Percentiles rank a stretch among this genome's conserved stretches.
phyloP scores from a whole-genome alignment of 2,113 vertebrate species.

The Pterocles orientalis region DNA sequence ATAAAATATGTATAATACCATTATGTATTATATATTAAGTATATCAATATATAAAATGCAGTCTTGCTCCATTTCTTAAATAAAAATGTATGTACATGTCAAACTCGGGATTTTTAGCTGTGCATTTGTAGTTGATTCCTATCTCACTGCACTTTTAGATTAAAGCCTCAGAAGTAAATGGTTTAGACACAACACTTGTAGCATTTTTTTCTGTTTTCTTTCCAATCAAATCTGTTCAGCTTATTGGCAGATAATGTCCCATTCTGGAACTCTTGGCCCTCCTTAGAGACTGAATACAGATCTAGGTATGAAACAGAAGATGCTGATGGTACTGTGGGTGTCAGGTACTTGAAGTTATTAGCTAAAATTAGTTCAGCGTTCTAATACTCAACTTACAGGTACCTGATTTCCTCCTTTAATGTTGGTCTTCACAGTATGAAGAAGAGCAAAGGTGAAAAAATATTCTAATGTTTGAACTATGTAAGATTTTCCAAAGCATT shows the following conservation, averaged over 20 bases:
- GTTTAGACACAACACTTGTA: background rate
- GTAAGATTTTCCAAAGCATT: background rate
- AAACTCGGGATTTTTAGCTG: background rate
- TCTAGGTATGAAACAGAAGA: background rate
- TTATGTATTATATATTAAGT: no score
- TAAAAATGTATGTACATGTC: background rate
- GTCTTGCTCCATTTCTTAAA: background rate
- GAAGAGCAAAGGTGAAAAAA: background rate
- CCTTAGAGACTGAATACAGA: background rate
- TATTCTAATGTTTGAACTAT: background rate
- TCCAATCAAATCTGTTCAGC: background rate
- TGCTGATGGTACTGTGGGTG: background rate
- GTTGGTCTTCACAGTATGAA: background rate
- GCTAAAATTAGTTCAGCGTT: background rate
- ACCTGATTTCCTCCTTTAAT: background rate
- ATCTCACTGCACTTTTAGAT: background rate
- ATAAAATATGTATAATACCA: no score
- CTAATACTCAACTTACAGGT: background rate
- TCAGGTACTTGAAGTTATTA: background rate
- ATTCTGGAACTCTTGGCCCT: background rate
- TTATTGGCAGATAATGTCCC: background rate
- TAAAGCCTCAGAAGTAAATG: background rate
- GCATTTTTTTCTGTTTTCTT: background rate
- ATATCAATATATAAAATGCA: background rate
- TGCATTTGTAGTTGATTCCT: background rate